phyloP scores from a whole-genome alignment of 2,888 invertebrate genomes.

The Melieria crassipennis region DNA sequence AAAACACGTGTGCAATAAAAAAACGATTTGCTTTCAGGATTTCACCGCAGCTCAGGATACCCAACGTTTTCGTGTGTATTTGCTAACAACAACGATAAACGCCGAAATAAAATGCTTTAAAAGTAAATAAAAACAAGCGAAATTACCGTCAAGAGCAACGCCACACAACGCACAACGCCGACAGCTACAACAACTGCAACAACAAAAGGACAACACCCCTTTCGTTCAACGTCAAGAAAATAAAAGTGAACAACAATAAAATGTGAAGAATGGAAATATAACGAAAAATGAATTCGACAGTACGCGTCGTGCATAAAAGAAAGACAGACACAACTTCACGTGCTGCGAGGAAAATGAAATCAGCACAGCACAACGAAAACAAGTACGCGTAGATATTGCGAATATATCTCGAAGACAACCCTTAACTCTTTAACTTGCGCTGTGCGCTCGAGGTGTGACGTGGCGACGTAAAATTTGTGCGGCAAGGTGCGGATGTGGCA shows the following conservation, averaged over 20 bases:
- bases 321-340: neutral
- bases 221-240: neutral
- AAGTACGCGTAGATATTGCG: neutral
- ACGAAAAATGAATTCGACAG: neutral
- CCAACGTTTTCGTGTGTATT: constrained; percentile 5
- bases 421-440: neutral
- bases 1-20: constrained; percentile 36
- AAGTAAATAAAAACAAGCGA: constrained; percentile 33
- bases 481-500: neutral
- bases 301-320: too few relatives aligned
- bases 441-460: neutral
- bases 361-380: neutral
- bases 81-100: constrained; percentile 37
- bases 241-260: neutral
- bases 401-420: neutral
- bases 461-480: too few relatives aligned
- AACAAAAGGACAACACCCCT: constrained; percentile 1
- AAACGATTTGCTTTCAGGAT: constrained; percentile 25
- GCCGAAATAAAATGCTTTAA: constrained; percentile 37
- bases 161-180: neutral
- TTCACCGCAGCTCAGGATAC: neutral
- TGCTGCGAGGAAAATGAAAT: constrained; percentile 4
- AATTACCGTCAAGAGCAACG: neutral
- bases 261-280: neutral
- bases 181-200: neutral